These are phyloP conservation scores for Spodoptera exigua DNA, from an alignment of 2,888 invertebrate genomes.

Conservation along the genomic window DNA sequence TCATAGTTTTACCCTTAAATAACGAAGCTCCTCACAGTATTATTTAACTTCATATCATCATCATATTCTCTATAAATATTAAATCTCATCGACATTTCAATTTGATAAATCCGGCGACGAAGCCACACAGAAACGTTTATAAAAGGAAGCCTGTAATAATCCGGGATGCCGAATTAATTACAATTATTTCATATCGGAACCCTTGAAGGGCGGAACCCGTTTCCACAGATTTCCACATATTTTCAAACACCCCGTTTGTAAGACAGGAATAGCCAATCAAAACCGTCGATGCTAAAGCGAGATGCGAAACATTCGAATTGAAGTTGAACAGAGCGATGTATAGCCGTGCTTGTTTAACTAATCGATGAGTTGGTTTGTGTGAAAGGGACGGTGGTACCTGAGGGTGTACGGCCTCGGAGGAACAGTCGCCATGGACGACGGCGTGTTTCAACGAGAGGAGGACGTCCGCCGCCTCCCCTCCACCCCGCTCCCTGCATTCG, in stretches of 20 bases:
- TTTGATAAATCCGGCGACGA: conserved; percentile 54
- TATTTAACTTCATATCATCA: too few relatives aligned
- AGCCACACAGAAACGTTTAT: conserved; percentile 42
- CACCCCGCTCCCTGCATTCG: conserved; percentile 88
- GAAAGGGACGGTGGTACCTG: conserved; percentile 82
- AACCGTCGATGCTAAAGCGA: conserved; percentile 31
- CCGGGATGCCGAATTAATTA: conserved; percentile 75
- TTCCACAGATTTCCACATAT: conserved; percentile 57
- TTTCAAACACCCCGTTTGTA: conserved; percentile 56
- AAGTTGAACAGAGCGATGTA: conserved; percentile 12
- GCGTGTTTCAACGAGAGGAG: conserved; percentile 96
- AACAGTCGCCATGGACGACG: conserved; percentile 93
- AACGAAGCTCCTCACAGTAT: too few relatives aligned
- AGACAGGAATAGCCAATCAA: conserved; percentile 48
- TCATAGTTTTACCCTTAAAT: too few relatives aligned
- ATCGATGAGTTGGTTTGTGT: conserved; percentile 14
- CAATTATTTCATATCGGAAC: conserved; percentile 68
- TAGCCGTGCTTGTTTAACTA: conserved; percentile 52
- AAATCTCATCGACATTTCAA: conserved; percentile 37
- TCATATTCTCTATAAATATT: conserved; percentile 5
- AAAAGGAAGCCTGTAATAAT: conserved; percentile 53
- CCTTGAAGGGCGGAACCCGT: conserved; percentile 51
- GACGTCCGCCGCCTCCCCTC: conserved; percentile 95
- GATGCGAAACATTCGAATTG: conserved; percentile 4
- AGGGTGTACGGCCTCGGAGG: conserved; percentile 85